These are phyloP conservation scores for Acanthochromis polyacanthus DNA, from an alignment of 2,113 vertebrate genomes.

Conservation along the genomic window DNA sequence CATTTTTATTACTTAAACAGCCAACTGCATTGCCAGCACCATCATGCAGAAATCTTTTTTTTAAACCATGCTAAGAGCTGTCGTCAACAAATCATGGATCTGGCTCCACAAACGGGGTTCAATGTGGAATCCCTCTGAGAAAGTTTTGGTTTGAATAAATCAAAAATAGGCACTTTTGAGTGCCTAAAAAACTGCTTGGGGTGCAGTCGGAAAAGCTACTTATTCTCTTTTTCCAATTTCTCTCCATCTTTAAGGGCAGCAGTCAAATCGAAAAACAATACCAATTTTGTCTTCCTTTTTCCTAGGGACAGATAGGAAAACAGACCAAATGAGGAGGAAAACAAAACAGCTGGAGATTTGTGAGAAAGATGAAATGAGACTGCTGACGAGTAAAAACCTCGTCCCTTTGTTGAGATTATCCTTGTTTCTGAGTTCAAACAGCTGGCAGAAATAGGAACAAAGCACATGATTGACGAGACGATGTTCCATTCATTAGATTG, in stretches of 20 bases:
- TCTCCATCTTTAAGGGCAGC: not conserved
- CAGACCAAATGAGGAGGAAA: slow-evolving; percentile 21
- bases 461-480: slow-evolving; percentile 75
- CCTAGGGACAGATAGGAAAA: slow-evolving; percentile 17
- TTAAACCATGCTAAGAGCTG: too few species aligned
- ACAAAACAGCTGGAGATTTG: slow-evolving; percentile 25
- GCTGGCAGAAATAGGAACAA: slow-evolving; percentile 70
- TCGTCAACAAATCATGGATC: slow-evolving; percentile 14
- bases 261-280: slow-evolving; percentile 38
- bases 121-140: too few species aligned
- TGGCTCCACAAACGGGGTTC: not conserved
- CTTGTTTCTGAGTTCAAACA: slow-evolving; percentile 69
- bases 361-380: slow-evolving; percentile 38
- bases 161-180: too few species aligned
- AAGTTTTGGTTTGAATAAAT: too few species aligned
- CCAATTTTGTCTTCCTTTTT: not conserved
- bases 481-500: slow-evolving; percentile 80
- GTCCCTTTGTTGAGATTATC: slow-evolving; percentile 51
- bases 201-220: too few species aligned
- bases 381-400: slow-evolving; percentile 63
- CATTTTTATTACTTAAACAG: slow-evolving; percentile 1
- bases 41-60: not conserved
- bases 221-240: too few species aligned
- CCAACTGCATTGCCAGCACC: not conserved
- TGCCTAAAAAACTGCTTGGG: too few species aligned